Evolutionary conservation across 2,888 invertebrate genomes (phyloP), one percentile per base, ranked within the genome.

Genomic region (Limnephilus auricula): DNA sequence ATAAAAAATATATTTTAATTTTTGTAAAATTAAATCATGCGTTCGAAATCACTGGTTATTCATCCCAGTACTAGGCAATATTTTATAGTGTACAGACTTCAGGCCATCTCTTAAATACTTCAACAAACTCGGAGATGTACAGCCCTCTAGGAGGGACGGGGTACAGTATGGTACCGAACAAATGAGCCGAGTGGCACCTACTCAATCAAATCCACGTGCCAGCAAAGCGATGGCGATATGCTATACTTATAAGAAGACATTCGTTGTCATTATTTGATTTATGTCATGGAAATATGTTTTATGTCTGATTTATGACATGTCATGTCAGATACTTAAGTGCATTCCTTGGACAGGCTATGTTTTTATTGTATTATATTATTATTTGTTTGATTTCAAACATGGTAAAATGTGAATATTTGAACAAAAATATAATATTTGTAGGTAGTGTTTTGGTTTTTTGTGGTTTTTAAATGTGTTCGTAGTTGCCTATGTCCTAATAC

Each of bases 191-290:
- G 65, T 65, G 65, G 65, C 65, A 65, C 65, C 65, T 9, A 65
- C 65, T 65, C 65, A 65, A 65, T 65, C 65, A 65, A 65, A 65
- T 65, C 65, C 65, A 65, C 65, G 65, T 65, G n/a, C 65, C 65
- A 65, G 65, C 65, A 65, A 65, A 25, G 65, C 65, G 65, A 65
- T 65, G 65, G n/a, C 65, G 65, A 65, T 25, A n/a, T 65, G 25
- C n/a, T 65, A n/a, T 65, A 65, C 6, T 65, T 65, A 65, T 25
- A 65, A 65, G 25, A 65, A 65, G 65, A 65, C 9, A 65, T 65
- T 65, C 9, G 65, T 65, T 65, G 65, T 65, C 65, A 65, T 65
- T 65, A 65, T 65, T 65, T 65, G 65, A 65, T 65, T 65, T 25
- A 65, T 25, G 65, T 65, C 65, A 65, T n/a, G n/a, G 65, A 65